Conservation (phyloP, 1,140 invertebrate species). For the Drosophila pandora region DNA sequence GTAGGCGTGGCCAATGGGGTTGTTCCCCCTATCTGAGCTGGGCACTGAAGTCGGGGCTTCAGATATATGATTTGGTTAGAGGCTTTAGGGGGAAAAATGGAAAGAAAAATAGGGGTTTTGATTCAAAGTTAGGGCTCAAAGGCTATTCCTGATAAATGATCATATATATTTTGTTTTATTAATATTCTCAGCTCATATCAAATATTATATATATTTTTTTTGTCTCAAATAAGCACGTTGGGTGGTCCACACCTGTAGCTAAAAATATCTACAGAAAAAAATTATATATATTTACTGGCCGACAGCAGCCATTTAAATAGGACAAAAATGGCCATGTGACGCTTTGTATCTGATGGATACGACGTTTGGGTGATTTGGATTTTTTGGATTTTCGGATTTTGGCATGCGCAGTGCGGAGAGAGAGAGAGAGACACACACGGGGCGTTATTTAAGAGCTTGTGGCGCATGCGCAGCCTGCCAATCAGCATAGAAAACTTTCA, state of each 20-base stretch:
- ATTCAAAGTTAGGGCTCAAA: too few relatives aligned
- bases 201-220: too few relatives aligned
- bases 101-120: neutral
- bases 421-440: slow-evolving; percentile 16
- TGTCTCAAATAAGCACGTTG: slow-evolving; percentile 5
- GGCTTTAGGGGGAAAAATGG: neutral
- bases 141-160: too few relatives aligned
- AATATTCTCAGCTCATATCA: neutral
- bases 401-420: slow-evolving; percentile 62
- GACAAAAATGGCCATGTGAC: slow-evolving; percentile 61
- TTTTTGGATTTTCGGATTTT: slow-evolving; percentile 34
- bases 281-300: neutral
- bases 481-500: slow-evolving; percentile 78
- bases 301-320: slow-evolving; percentile 12
- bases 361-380: slow-evolving; percentile 4
- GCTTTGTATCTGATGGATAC: slow-evolving; percentile 30
- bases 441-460: slow-evolving; percentile 56
- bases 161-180: too few relatives aligned
- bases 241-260: slow-evolving; percentile 27
- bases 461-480: slow-evolving; percentile 72
- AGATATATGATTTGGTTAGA: neutral
- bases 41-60: neutral
- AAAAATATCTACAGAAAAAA: slow-evolving; percentile 2
- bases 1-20: slow-evolving; percentile 30
- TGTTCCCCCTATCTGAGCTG: slow-evolving; percentile 3